These are phyloP conservation scores for Condylostylus longicornis DNA, from an alignment of 1,140 invertebrate genomes.

Conservation along the genomic window DNA sequence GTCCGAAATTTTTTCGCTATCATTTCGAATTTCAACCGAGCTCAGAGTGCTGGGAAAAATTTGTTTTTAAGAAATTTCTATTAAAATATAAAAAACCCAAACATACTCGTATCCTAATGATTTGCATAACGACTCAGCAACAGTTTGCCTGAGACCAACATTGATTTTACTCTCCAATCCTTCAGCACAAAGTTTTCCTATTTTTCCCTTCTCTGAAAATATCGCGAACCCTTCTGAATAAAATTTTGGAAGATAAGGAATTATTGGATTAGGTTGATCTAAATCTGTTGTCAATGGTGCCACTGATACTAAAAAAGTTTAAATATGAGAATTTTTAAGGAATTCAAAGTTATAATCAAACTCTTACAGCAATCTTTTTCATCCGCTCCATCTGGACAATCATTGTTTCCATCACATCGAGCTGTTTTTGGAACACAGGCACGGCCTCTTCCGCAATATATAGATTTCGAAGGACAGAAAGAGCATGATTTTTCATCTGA, in stretches of 20 bases:
- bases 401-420: conserved; percentile 63
- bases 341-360: not conserved
- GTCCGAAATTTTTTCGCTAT: conserved; percentile 37
- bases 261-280: conserved; percentile 38
- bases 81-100: not conserved
- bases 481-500: conserved; percentile 63
- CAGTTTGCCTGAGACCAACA: conserved; percentile 40
- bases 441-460: conserved; percentile 63
- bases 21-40: conserved; percentile 39
- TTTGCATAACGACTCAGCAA: conserved; percentile 60
- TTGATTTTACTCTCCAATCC: conserved; percentile 38
- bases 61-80: conserved; percentile 13
- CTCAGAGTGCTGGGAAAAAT: conserved; percentile 13
- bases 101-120: conserved; percentile 58
- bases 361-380: conserved; percentile 68
- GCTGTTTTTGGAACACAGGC: conserved; percentile 53
- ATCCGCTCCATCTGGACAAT: conserved; percentile 74
- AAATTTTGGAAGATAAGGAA: conserved; percentile 50
- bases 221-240: conserved; percentile 59
- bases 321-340: conserved; percentile 1
- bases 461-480: conserved; percentile 50
- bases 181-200: conserved; percentile 65
- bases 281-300: conserved; percentile 47
- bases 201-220: conserved; percentile 65
- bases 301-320: conserved; percentile 46